phyloP scores from a whole-genome alignment of 2,113 vertebrate genomes.

The Physeter macrocephalus region DNA sequence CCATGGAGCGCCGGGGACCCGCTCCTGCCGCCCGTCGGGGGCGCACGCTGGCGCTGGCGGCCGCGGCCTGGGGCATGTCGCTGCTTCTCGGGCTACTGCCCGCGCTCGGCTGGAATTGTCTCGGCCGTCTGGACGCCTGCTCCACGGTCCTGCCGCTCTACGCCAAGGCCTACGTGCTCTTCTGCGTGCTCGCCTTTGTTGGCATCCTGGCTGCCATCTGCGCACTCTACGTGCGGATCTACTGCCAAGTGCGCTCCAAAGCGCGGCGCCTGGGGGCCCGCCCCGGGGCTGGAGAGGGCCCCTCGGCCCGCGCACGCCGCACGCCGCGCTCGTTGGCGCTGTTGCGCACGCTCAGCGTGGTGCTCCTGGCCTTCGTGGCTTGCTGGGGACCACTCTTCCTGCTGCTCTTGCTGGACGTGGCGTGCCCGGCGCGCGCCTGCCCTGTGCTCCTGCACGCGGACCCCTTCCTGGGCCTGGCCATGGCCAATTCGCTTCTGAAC shows the following conservation, averaged over 20 bases:
- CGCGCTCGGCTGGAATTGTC: constrained; percentile 91
- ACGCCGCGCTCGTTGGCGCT: constrained; percentile 86
- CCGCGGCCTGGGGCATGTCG: constrained; percentile 84
- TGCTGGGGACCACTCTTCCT: constrained; percentile 93
- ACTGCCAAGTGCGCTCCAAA: constrained; percentile 88
- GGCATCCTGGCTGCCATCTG: constrained; percentile 86
- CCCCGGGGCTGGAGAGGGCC: not conserved
- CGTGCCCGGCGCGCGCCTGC: constrained; percentile 77
- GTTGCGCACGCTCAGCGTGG: constrained; percentile 89
- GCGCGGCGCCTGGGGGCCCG: constrained; percentile 72
- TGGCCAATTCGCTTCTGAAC: constrained; percentile 92
- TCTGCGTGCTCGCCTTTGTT: constrained; percentile 87
- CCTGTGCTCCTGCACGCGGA: constrained; percentile 86
- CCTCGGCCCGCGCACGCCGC: constrained; percentile 71
- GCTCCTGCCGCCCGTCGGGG: constrained; percentile 83
- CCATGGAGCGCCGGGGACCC: constrained; percentile 89
- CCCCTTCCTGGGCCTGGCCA: constrained; percentile 90
- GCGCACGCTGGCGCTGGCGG: constrained; percentile 86
- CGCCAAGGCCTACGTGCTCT: constrained; percentile 90
- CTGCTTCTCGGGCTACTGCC: constrained; percentile 87
- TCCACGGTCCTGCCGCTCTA: constrained; percentile 93
- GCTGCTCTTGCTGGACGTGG: constrained; percentile 88
- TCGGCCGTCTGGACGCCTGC: constrained; percentile 82
- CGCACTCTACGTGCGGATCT: constrained; percentile 89
- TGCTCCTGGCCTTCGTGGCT: constrained; percentile 88